Evolutionary conservation across 2,888 invertebrate species (phyloP).

Genomic region (Sthenelais limicola): DNA sequence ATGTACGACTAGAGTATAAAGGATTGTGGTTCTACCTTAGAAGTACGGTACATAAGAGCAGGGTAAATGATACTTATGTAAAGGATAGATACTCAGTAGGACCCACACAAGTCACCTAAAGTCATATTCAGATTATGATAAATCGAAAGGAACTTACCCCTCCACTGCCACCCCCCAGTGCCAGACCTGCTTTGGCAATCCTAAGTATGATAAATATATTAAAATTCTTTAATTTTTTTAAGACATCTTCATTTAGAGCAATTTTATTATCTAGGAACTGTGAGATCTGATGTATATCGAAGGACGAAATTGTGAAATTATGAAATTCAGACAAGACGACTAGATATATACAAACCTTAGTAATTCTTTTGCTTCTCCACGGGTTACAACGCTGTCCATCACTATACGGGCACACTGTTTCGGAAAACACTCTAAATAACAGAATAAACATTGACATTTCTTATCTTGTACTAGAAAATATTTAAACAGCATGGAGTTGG

Average conservation of each 20-base stretch:
- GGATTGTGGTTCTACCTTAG: too few species aligned
- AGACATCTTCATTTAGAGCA: background rate
- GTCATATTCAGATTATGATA: background rate
- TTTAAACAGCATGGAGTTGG: background rate
- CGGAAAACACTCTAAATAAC: slow-evolving; percentile 76
- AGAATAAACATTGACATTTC: background rate
- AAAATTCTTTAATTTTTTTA: slow-evolving; percentile 1
- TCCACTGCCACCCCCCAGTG: slow-evolving; percentile 82
- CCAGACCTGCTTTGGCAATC: slow-evolving; percentile 81
- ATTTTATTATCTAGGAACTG: background rate
- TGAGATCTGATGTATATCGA: background rate
- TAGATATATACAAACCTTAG: slow-evolving; percentile 71
- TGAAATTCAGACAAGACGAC: too few species aligned
- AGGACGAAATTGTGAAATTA: too few species aligned
- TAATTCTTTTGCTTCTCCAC: slow-evolving; percentile 80
- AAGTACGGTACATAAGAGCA: too few species aligned
- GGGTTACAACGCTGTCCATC: slow-evolving; percentile 82
- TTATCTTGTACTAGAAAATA: background rate
- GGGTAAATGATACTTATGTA: too few species aligned
- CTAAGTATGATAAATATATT: slow-evolving; percentile 51
- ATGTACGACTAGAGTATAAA: too few species aligned
- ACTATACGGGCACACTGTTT: slow-evolving; percentile 85
- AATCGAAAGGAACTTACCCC: slow-evolving; percentile 73
- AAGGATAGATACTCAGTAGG: too few species aligned
- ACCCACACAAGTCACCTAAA: too few species aligned